Conservation (phyloP, 1,140 invertebrate genomes). For the Agrilus planipennis region DNA sequence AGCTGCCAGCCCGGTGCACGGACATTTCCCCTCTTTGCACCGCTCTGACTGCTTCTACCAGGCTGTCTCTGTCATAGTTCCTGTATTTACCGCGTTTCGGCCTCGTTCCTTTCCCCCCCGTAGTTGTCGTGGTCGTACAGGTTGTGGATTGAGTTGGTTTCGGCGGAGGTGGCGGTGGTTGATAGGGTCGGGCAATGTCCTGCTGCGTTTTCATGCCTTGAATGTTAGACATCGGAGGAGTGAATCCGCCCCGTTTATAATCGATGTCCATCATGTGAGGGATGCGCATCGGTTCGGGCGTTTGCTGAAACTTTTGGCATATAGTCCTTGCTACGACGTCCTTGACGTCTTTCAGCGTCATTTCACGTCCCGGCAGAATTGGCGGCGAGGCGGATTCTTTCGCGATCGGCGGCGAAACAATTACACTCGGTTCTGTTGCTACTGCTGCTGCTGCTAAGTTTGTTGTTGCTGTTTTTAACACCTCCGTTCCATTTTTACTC, state of each 20-base stretch:
- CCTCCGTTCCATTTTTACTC: slow-evolving; percentile 49
- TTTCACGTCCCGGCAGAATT: slow-evolving; percentile 38
- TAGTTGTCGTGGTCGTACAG: slow-evolving; percentile 11
- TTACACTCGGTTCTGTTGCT: slow-evolving; percentile 26
- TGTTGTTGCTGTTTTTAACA: too few species aligned
- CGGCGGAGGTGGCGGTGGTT: slow-evolving; percentile 9
- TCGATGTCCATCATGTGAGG: slow-evolving; percentile 28
- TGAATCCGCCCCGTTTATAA: slow-evolving; percentile 42
- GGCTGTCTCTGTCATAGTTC: slow-evolving; percentile 91
- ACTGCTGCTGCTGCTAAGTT: too few species aligned
- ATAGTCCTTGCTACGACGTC: slow-evolving; percentile 82
- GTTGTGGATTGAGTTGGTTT: slow-evolving; percentile 10
- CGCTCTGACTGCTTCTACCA: slow-evolving; percentile 90
- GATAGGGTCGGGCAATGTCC: slow-evolving; percentile 21
- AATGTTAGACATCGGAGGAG: slow-evolving; percentile 36
- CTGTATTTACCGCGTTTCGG: slow-evolving; percentile 89
- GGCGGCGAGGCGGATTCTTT: slow-evolving; percentile 41
- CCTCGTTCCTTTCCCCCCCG: slow-evolving; percentile 69
- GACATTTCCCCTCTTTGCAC: slow-evolving; percentile 98
- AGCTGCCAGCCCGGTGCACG: slow-evolving; percentile 92
- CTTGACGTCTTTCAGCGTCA: slow-evolving; percentile 47
- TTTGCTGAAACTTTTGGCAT: slow-evolving; percentile 73
- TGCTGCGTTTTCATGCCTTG: slow-evolving; percentile 29
- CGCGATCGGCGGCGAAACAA: slow-evolving; percentile 32
- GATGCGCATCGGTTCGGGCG: slow-evolving; percentile 37